A percentile compares a stretch with the other conserved stretches of the same genome.
Evolutionary conservation across 2,888 invertebrate genomes (phyloP).

Genomic region (Carpatolechia fugitivella): DNA sequence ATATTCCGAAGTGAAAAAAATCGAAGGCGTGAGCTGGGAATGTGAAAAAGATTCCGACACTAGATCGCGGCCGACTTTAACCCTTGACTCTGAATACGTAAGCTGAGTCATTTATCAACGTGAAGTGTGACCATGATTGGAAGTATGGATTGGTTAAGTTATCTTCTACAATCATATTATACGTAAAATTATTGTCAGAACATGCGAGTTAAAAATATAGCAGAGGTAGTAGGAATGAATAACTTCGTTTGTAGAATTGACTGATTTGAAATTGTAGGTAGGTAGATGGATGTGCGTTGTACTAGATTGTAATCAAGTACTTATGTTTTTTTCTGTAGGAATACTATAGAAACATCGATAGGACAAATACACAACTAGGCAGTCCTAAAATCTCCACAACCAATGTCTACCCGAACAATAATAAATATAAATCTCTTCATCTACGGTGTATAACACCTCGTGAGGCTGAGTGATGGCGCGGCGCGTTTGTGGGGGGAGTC

Average conservation of each 20-base stretch:
- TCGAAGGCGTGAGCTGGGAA: constrained; percentile 44
- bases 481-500: constrained; percentile 63
- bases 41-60: constrained; percentile 62
- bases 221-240: too few species aligned
- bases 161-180: neutral
- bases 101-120: constrained; percentile 71
- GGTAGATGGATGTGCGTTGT: too few species aligned
- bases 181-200: too few species aligned
- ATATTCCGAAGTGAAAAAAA: constrained; percentile 43
- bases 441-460: constrained; percentile 57
- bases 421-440: constrained; percentile 78
- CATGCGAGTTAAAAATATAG: too few species aligned
- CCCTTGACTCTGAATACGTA: constrained; percentile 67
- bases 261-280: too few species aligned
- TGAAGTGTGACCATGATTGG: constrained; percentile 49
- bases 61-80: constrained; percentile 66
- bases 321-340: neutral
- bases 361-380: too few species aligned
- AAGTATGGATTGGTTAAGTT: neutral
- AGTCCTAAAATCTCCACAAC: constrained; percentile 18
- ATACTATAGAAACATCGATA: too few species aligned
- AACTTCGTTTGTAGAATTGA: too few species aligned
- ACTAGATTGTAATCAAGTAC: too few species aligned
- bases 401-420: constrained; percentile 52
- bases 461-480: constrained; percentile 67